Base-by-base conservation (phyloP, 2,113 vertebrate genomes). In the Eudyptes chrysolophus region DNA sequence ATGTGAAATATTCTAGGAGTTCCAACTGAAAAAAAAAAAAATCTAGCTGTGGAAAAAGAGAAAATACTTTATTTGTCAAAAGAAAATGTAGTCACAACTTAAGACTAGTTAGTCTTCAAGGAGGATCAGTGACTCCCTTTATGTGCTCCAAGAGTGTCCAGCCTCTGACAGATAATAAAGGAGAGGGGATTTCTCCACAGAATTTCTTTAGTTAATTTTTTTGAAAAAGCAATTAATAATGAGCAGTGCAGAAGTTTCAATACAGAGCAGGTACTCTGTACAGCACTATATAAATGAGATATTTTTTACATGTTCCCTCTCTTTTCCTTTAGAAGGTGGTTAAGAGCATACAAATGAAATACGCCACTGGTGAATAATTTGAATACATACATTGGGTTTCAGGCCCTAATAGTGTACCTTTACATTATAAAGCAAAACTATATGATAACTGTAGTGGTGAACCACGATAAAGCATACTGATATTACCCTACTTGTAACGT, bases 321-420 rank as follows among this genome's bases (percentile, higher is more conserved):
- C 16, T 52, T 90, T 85, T 87, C n/a, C 68, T 13, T 0, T 12
- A n/a, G 61, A 76, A 74, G 36, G 18, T 74, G 20, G 38, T 74
- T 92, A 85, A 72, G 22, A 80, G 26, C 36, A 22, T 66, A 32
- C 48, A 76, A 60, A 79, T 42, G 44, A 79, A 78, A 94, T 72
- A 77, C 64, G 14, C 49, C 30, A 51, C 40, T 27, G 46, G 34
- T 89, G 38, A 95, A 65, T 90, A 94, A 92, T 79, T 72, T 85
- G 65, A 65, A 64, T 78, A 68, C 27, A 52, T 58, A 68, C 27
- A 52, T 58, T 76, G 34, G 15, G 7, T 72, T 27, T 94, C 72
- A 60, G 74, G 6, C 52, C 69, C 42, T 93, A 62, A 30, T 62
- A 90, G 44, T 61, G 2, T 55, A 14, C 36, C 30, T 80, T 65